These are phyloP conservation scores for Acropora tenuis DNA, from an alignment of 64 coral and sea anemone genomes.

Conservation along the genomic window DNA sequence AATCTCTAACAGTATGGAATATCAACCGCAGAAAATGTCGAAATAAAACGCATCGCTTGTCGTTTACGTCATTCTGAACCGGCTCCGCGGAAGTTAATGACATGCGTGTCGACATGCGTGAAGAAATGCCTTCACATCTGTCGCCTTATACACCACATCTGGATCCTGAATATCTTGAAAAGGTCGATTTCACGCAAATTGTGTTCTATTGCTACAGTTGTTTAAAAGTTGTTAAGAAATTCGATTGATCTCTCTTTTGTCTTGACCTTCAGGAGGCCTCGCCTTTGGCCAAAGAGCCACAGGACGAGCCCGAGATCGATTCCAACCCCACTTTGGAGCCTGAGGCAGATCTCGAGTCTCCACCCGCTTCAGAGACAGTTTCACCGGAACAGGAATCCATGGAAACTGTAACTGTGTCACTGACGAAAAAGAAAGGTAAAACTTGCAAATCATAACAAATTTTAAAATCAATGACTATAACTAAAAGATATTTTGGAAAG, in stretches of 20 bases:
- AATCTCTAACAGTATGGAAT: too few relatives aligned
- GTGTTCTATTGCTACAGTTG: background rate
- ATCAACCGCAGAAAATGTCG: too few relatives aligned
- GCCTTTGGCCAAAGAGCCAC: slow-evolving; percentile 15
- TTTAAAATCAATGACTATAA: too few relatives aligned
- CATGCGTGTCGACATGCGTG: background rate
- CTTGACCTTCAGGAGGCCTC: slow-evolving; percentile 2
- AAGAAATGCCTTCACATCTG: background rate
- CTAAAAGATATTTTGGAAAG: too few relatives aligned
- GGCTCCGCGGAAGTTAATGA: too few relatives aligned
- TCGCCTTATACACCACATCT: background rate
- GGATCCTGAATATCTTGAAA: background rate
- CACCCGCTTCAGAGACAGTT: background rate
- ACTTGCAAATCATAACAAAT: too few relatives aligned
- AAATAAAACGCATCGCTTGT: too few relatives aligned
- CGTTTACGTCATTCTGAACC: too few relatives aligned
- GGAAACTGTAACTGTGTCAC: slow-evolving; percentile 18
- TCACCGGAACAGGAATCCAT: background rate
- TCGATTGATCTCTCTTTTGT: background rate
- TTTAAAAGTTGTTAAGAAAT: background rate
- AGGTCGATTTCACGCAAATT: background rate
- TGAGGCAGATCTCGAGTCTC: background rate
- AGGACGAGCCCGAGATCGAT: background rate
- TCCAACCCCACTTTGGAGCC: background rate
- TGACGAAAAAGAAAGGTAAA: slow-evolving; percentile 27